phyloP scores from a whole-genome alignment of 1,140 invertebrate species.

The Eulimnadia texana region DNA sequence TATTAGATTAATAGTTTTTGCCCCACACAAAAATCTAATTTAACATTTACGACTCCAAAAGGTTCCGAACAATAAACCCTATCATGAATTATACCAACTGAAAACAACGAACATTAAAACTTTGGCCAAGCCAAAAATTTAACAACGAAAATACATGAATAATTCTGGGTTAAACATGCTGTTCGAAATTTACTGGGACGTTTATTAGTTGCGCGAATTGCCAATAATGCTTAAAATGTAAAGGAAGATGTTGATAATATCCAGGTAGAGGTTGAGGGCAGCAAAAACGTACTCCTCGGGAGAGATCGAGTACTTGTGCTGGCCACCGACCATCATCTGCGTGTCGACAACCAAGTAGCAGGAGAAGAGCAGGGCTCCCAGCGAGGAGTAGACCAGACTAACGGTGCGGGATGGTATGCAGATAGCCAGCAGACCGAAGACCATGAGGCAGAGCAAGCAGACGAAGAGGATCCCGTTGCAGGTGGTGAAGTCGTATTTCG shows the following conservation, averaged over 20 bases:
- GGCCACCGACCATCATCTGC: slow-evolving; percentile 42
- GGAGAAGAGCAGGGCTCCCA: slow-evolving; percentile 37
- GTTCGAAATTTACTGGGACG: too few species aligned
- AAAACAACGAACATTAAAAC: too few species aligned
- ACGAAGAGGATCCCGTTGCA: slow-evolving; percentile 34
- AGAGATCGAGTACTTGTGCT: slow-evolving; percentile 39
- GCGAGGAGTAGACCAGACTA: slow-evolving; percentile 29
- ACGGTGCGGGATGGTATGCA: slow-evolving; percentile 29
- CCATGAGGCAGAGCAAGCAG: slow-evolving; percentile 32
- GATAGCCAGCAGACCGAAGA: slow-evolving; percentile 35
- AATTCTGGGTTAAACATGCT: too few species aligned
- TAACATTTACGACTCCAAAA: too few species aligned
- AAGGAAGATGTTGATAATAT: slow-evolving; percentile 73
- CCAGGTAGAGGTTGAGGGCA: slow-evolving; percentile 70
- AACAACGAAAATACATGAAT: too few species aligned
- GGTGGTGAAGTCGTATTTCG: slow-evolving; percentile 34
- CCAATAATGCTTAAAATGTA: slow-evolving; percentile 42
- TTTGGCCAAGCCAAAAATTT: too few species aligned
- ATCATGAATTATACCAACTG: too few species aligned
- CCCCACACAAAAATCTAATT: too few species aligned
- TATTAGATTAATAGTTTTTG: too few species aligned
- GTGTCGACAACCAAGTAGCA: slow-evolving; percentile 42
- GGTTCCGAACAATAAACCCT: too few species aligned
- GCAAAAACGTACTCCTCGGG: slow-evolving; percentile 61
- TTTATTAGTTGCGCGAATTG: slow-evolving; percentile 8